Evolutionary conservation across 92 coral and sea anemone genomes (phyloP).

Genomic region (Palythoa caribaeorum): DNA sequence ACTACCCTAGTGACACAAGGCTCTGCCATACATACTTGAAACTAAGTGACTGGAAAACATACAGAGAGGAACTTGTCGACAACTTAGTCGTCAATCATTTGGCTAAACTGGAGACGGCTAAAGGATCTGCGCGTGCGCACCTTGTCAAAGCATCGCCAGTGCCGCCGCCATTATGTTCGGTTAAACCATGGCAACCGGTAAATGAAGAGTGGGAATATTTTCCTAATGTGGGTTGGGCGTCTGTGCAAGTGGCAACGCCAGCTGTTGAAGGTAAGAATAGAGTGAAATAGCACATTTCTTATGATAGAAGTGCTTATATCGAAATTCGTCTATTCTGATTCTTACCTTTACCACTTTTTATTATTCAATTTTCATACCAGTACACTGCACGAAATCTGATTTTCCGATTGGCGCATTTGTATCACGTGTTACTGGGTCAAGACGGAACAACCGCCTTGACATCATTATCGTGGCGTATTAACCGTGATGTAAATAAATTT

Average conservation of each 20-base stretch:
- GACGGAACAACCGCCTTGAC: no score
- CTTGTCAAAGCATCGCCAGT: conserved; percentile 73
- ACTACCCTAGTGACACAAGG: conserved; percentile 79
- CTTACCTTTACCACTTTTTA: no score
- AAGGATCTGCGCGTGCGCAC: conserved; percentile 73
- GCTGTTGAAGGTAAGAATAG: conserved; percentile 66
- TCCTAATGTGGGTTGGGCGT: conserved; percentile 74
- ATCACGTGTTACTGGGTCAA: no score
- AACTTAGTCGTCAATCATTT: conserved; percentile 70
- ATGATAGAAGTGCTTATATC: not conserved
- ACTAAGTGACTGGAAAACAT: conserved; percentile 89
- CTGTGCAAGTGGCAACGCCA: conserved; percentile 56
- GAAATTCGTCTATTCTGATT: no score
- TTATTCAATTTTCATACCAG: no score
- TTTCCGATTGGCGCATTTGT: no score
- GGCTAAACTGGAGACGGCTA: conserved; percentile 67
- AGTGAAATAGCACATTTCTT: not conserved
- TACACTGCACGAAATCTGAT: no score
- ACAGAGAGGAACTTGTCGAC: conserved; percentile 90
- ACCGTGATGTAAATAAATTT: no score
- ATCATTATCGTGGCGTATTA: no score
- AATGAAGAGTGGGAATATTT: conserved; percentile 77
- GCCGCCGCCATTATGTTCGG: conserved; percentile 79
- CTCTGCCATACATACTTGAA: conserved; percentile 81
- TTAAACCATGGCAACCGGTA: conserved; percentile 65